phyloP scores from a whole-genome alignment of 2,888 invertebrate species.

The Pediacus dermestoides region DNA sequence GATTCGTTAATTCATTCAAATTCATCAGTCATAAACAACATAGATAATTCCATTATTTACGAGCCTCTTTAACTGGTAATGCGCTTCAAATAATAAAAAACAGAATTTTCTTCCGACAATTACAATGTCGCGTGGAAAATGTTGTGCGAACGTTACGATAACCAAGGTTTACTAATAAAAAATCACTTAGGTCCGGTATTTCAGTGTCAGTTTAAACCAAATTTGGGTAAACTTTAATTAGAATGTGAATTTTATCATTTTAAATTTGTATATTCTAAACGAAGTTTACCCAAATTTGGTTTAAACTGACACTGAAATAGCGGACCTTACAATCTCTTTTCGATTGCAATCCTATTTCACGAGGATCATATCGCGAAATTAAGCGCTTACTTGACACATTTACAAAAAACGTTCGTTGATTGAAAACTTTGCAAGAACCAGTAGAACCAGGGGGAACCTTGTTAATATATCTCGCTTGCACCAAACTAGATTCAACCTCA shows the following conservation, averaged over 20 bases:
- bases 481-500: slow-evolving; percentile 8
- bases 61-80: slow-evolving; percentile 1
- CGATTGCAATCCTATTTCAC: too few species aligned
- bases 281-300: too few species aligned
- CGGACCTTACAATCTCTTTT: too few species aligned
- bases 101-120: slow-evolving; percentile 1
- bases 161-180: neutral
- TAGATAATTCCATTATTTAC: slow-evolving; percentile 2
- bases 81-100: neutral
- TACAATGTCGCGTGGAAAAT: neutral
- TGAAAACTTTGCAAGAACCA: slow-evolving; percentile 8
- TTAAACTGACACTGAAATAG: too few species aligned
- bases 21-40: neutral
- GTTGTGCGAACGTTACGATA: neutral
- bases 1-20: neutral
- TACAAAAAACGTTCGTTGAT: slow-evolving; percentile 8
- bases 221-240: too few species aligned
- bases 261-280: too few species aligned
- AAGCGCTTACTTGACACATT: slow-evolving; percentile 14
- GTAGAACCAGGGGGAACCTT: slow-evolving; percentile 4
- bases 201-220: too few species aligned
- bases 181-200: neutral
- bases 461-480: slow-evolving; percentile 5
- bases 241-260: too few species aligned
- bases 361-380: slow-evolving; percentile 9